These are phyloP conservation scores for Zeus faber DNA, from an alignment of 2,113 vertebrate genomes.

Conservation along the genomic window DNA sequence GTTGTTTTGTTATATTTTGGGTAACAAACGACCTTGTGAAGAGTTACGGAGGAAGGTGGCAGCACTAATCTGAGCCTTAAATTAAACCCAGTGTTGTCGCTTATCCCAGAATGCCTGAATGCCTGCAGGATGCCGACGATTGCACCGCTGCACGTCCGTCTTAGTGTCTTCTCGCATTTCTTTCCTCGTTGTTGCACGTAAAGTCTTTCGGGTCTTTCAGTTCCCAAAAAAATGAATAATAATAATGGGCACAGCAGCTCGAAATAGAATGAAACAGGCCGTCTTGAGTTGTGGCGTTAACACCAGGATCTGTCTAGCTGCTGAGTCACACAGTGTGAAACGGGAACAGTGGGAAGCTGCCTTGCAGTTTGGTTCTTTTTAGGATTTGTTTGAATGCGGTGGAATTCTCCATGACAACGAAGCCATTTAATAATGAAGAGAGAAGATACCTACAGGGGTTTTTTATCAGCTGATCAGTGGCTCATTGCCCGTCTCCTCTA, in stretches of 20 bases:
- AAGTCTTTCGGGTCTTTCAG: conserved; percentile 3
- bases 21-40: too few species aligned
- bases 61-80: neutral
- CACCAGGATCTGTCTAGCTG: neutral
- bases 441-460: neutral
- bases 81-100: neutral
- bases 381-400: neutral
- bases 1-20: too few species aligned
- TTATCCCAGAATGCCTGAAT: neutral
- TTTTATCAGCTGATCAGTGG: neutral
- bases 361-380: neutral
- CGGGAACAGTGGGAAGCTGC: neutral
- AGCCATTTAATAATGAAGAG: neutral
- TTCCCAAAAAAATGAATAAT: neutral
- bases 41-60: neutral
- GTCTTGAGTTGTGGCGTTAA: conserved; percentile 2
- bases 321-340: neutral
- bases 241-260: too few species aligned
- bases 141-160: neutral
- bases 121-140: neutral
- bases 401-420: neutral
- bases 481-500: too few species aligned
- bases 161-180: neutral
- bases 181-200: neutral
- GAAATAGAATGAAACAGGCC: too few species aligned